Percentiles rank a stretch among this genome's conserved stretches.
Conservation (phyloP, 2,797 vertebrate genomes). For the Alca torda region DNA sequence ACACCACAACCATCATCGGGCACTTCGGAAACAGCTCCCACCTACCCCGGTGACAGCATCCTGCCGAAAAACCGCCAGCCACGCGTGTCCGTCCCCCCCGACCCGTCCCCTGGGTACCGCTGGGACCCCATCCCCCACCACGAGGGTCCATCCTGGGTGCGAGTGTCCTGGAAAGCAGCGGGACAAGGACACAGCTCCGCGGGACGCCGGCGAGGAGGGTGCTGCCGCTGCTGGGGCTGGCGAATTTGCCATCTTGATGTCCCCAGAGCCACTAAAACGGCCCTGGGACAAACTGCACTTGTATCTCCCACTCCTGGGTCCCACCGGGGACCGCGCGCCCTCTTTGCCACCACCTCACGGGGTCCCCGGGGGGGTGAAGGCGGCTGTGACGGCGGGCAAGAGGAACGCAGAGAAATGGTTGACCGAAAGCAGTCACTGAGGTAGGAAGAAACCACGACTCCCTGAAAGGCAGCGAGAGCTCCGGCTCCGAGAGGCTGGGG, state of each 20-base stretch:
- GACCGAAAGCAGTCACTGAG: background rate
- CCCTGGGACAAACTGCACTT: background rate
- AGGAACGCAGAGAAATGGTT: background rate
- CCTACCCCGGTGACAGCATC: rapidly evolving
- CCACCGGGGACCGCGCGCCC: rapidly evolving
- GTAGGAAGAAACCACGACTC: background rate
- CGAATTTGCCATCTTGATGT: background rate
- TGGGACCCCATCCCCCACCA: background rate
- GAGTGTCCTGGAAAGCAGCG: rapidly evolving
- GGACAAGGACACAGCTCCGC: background rate
- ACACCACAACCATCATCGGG: background rate
- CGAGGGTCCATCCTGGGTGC: rapidly evolving
- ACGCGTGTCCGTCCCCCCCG: rapidly evolving
- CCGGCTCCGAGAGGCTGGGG: background rate
- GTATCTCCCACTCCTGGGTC: background rate
- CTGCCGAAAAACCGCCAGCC: rapidly evolving
- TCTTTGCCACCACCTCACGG: rapidly evolving
- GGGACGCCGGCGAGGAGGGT: rapidly evolving
- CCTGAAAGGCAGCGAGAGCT: background rate
- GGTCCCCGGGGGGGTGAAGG: background rate
- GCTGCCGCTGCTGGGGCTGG: background rate
- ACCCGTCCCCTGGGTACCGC: rapidly evolving
- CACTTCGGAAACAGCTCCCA: background rate
- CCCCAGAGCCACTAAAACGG: background rate
- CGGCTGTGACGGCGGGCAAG: rapidly evolving